A percentile compares a stretch with the other conserved stretches of the same genome.
Conservation (phyloP, 37 sponge, comb jelly and placozoan genomes). For the Spongilla lacustris region DNA sequence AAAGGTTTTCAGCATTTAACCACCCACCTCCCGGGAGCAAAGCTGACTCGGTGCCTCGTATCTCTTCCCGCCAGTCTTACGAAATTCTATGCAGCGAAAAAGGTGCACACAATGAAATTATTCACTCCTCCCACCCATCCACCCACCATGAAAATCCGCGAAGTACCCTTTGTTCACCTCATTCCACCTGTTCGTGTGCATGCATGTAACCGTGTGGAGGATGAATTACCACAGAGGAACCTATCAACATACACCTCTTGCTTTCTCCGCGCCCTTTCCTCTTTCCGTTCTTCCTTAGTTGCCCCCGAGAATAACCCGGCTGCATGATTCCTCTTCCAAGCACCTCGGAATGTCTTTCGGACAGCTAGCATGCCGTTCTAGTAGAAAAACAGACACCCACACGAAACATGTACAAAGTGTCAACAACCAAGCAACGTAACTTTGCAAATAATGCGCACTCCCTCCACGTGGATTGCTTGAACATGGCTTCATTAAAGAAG, state of each 20-base stretch:
- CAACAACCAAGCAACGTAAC: neutral
- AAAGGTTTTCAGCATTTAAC: neutral
- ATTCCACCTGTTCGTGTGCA: constrained; percentile 1
- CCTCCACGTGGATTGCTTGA: too few relatives aligned
- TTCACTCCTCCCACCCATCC: too few relatives aligned
- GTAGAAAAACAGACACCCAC: neutral
- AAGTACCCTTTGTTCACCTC: constrained; percentile 28
- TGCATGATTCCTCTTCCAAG: too few relatives aligned
- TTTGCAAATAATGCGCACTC: neutral
- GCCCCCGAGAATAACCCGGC: too few relatives aligned
- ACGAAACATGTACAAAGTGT: neutral
- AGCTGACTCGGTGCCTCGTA: constrained; percentile 20
- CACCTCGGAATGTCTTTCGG: too few relatives aligned
- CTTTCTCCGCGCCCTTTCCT: too few relatives aligned
- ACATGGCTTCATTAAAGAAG: too few relatives aligned
- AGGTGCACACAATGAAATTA: neutral
- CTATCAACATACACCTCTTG: too few relatives aligned
- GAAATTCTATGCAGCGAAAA: constrained; percentile 36
- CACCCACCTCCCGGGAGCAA: constrained; percentile 9
- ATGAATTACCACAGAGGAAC: too few relatives aligned
- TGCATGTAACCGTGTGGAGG: too few relatives aligned
- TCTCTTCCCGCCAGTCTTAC: constrained; percentile 20
- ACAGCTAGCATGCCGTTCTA: too few relatives aligned
- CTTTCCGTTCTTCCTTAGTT: too few relatives aligned
- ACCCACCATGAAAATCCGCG: constrained; percentile 25